Evolutionary conservation across 2,113 vertebrate species (phyloP).

Genomic region (Pelecanus crispus): DNA sequence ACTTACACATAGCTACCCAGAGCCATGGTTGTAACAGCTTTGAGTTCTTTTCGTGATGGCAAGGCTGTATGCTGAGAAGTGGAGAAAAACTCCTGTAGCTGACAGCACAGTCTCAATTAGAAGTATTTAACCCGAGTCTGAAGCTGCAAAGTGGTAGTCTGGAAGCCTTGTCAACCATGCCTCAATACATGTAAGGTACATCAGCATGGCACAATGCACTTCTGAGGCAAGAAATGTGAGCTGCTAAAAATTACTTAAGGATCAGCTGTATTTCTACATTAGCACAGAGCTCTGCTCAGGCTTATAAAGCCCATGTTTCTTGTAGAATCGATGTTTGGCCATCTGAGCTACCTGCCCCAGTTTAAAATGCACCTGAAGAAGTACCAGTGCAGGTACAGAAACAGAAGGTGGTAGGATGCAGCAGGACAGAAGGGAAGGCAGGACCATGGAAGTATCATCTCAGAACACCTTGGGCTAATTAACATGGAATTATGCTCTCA

Average conservation of each 20-base stretch:
- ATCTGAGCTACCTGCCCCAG: neutral
- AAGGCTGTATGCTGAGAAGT: neutral
- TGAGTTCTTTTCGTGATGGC: neutral
- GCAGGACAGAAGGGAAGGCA: neutral
- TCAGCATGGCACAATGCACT: neutral
- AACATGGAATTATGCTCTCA: neutral
- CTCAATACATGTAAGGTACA: neutral
- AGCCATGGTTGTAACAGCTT: neutral
- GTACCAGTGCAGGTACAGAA: neutral
- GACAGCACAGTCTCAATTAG: neutral
- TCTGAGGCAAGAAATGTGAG: neutral
- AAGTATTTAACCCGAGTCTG: neutral
- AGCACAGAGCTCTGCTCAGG: neutral
- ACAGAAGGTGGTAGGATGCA: neutral
- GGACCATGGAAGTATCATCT: accelerated
- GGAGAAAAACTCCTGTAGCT: neutral
- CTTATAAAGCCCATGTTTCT: neutral
- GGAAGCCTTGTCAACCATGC: neutral
- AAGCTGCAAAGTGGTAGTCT: neutral
- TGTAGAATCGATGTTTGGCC: neutral
- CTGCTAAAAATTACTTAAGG: neutral
- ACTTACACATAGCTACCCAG: neutral
- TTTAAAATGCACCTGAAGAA: neutral
- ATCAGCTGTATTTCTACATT: neutral
- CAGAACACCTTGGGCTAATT: neutral